A percentile compares a stretch with the other conserved stretches of the same genome.
phyloP scores from a whole-genome alignment of 2,113 vertebrate genomes.

The Anas platyrhynchos region DNA sequence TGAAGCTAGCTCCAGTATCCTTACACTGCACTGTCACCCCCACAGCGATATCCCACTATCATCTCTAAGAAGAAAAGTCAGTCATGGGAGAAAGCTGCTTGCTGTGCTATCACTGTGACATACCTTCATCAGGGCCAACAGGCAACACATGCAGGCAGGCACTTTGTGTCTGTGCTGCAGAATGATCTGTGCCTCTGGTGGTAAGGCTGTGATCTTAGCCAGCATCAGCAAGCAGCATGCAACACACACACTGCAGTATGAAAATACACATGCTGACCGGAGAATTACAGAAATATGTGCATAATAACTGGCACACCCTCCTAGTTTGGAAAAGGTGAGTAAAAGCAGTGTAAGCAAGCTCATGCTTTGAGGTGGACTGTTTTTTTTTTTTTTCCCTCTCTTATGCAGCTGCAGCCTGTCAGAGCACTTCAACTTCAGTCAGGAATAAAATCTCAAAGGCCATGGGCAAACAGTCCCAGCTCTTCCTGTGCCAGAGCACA shows the following conservation, averaged over 20 bases:
- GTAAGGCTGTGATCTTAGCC: not conserved
- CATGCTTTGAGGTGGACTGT: not conserved
- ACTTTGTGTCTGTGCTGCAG: not conserved
- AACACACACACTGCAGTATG: not conserved
- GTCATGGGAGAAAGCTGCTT: not conserved
- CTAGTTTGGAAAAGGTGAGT: not conserved
- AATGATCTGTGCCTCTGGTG: not conserved
- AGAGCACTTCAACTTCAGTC: not conserved
- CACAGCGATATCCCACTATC: not conserved
- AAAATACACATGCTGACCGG: not conserved
- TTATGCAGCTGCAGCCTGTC: not conserved
- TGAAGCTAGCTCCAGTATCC: not conserved
- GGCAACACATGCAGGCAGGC: not conserved
- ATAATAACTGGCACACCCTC: not conserved
- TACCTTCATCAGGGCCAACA: not conserved
- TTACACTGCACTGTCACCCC: not conserved
- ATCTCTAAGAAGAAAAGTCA: not conserved
- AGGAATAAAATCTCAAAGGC: not conserved
- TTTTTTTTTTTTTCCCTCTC: not conserved
- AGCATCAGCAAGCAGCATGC: not conserved
- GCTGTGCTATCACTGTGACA: fast-evolving
- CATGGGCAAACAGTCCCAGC: not conserved
- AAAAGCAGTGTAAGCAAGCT: not conserved
- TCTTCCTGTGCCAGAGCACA: not conserved
- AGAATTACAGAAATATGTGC: not conserved